A percentile compares a stretch with the other conserved stretches of the same genome.
These are phyloP conservation scores for Apeltes quadracus DNA, from an alignment of 2,113 vertebrate species.

Conservation along the genomic window DNA sequence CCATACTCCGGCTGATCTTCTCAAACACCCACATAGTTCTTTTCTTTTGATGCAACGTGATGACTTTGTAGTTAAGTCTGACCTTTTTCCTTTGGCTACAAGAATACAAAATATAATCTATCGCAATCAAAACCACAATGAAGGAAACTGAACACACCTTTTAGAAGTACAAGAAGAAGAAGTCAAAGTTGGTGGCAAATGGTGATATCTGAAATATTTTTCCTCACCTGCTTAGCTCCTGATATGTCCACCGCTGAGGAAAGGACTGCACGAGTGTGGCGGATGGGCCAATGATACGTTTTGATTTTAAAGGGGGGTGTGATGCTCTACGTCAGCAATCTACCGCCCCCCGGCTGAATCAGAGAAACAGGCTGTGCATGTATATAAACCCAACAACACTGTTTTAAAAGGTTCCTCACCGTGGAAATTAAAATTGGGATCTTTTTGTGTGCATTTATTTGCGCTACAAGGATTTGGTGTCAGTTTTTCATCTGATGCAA, in stretches of 20 bases:
- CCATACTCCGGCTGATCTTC: conserved; percentile 65
- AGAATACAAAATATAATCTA: conserved; percentile 1
- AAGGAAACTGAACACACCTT: background rate
- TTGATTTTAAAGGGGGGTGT: conserved; percentile 61
- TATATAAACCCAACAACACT: conserved; percentile 25
- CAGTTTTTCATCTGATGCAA: background rate
- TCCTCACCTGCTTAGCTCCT: conserved; percentile 47
- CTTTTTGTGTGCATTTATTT: conserved; percentile 25
- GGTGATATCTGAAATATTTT: conserved; percentile 1
- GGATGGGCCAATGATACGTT: conserved; percentile 19
- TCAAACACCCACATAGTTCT: conserved; percentile 72
- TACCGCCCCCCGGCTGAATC: conserved; percentile 28
- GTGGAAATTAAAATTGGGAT: conserved; percentile 2
- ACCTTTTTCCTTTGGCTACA: conserved; percentile 10
- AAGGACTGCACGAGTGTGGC: conserved; percentile 19
- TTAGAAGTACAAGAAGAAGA: background rate
- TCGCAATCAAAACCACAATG: background rate
- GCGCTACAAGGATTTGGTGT: background rate
- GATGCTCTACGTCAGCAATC: conserved; percentile 37
- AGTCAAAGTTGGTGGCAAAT: background rate
- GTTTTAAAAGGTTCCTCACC: conserved; percentile 10
- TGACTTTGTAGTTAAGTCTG: conserved; percentile 1
- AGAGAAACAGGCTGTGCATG: conserved; percentile 18
- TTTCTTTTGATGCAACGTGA: background rate
- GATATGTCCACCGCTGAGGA: conserved; percentile 15